Evolutionary conservation across 2,888 invertebrate genomes (phyloP).

Genomic region (Nebria salina): DNA sequence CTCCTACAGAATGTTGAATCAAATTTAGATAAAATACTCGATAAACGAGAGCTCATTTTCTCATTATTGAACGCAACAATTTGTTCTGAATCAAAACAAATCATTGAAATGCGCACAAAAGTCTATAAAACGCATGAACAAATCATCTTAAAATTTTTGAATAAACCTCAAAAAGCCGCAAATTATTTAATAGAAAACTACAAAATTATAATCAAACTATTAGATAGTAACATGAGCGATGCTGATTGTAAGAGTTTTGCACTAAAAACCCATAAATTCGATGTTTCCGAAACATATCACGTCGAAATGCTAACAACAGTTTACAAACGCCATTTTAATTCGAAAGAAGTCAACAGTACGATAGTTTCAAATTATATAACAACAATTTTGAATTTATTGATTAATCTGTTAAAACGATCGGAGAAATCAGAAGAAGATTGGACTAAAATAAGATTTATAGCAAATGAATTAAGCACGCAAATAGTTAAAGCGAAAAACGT

Average conservation of each 20-base stretch:
- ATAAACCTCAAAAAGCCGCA: conserved; percentile 76
- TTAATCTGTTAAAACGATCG: conserved; percentile 64
- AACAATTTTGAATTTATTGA: conserved; percentile 67
- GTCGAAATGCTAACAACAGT: conserved; percentile 66
- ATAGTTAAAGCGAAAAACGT: conserved; percentile 45
- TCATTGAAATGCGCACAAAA: conserved; percentile 64
- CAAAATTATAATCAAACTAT: conserved; percentile 68
- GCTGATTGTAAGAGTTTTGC: conserved; percentile 68
- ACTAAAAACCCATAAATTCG: conserved; percentile 72
- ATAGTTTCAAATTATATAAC: conserved; percentile 66
- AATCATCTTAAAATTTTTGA: conserved; percentile 71
- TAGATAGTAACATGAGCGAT: conserved; percentile 69
- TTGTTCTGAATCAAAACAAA: conserved; percentile 62
- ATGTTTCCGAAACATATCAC: conserved; percentile 69
- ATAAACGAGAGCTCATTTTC: conserved; percentile 72
- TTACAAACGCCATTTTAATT: conserved; percentile 65
- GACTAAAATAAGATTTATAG: conserved; percentile 51
- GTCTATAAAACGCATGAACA: conserved; percentile 71
- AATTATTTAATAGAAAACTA: conserved; percentile 71
- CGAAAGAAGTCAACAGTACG: conserved; percentile 56
- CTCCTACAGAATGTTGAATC: conserved; percentile 64
- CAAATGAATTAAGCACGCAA: conserved; percentile 50
- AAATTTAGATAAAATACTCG: conserved; percentile 64
- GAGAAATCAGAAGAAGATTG: conserved; percentile 50
- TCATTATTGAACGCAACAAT: conserved; percentile 68